Percentiles rank a stretch among this genome's conserved stretches.
These are phyloP conservation scores for Coelinius sp. DNA, from an alignment of 2,888 invertebrate genomes.

Conservation along the genomic window DNA sequence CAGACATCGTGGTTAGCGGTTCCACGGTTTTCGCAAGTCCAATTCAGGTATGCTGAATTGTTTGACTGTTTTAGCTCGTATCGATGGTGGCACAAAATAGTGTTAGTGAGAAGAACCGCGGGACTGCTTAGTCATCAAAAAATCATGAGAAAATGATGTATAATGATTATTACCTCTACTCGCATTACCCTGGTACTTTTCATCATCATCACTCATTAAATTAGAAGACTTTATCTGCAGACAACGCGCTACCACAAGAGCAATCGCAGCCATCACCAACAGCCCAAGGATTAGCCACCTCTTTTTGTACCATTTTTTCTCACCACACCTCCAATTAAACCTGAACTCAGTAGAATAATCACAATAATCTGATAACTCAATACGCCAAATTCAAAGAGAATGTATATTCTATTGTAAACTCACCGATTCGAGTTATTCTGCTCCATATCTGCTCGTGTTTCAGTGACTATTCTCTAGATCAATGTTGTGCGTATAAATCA, in stretches of 20 bases:
- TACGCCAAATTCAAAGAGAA: no score
- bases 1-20: no score
- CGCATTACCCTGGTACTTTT: conserved; percentile 75
- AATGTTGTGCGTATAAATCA: not conserved
- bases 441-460: conserved; percentile 32
- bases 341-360: conserved; percentile 24
- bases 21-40: no score
- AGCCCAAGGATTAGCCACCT: conserved; percentile 63
- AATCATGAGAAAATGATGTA: not conserved
- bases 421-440: conserved; percentile 57
- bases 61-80: no score
- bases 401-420: conserved; percentile 34
- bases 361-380: conserved; percentile 39
- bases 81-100: no score
- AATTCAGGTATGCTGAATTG: no score
- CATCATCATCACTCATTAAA: conserved; percentile 59
- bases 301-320: conserved; percentile 59
- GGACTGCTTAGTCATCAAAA: no score
- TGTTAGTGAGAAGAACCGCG: no score
- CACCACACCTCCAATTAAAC: conserved; percentile 56
- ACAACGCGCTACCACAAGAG: conserved; percentile 62
- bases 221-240: conserved; percentile 63
- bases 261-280: conserved; percentile 64
- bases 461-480: conserved; percentile 62
- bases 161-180: conserved; percentile 74